Base-by-base conservation (phyloP, 1,140 invertebrate genomes). In the Eciton burchellii region DNA sequence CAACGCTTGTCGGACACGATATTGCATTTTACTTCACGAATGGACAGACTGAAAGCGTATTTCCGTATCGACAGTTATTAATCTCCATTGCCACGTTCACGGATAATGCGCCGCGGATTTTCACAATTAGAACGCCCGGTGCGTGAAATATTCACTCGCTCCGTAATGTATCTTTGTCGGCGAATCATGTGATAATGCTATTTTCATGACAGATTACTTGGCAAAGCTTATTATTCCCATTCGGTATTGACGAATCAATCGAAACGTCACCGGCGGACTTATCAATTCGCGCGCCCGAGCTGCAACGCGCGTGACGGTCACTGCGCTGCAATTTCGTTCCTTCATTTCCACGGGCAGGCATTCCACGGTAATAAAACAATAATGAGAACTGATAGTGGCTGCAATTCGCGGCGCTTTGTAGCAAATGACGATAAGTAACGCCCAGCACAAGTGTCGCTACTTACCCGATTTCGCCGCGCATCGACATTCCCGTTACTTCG, bases 201-300 rank as follows among this genome's bases (percentile, higher is more conserved):
- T 88, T 83, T 83, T 83, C 86, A 79, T 81, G 87, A 77, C 73
- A 87, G 82, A 87, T 88, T 84, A 87, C 86, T 76, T 43, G 52
- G 83, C n/a, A 79, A 79, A 88, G 85, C 77, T 79, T 81, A 77
- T 88, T 88, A 85, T 85, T 88, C 83, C 86, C 54, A 63, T 76
- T 68, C n/a, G 41, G 19, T 45, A 59, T 43, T 81, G 72, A 82
- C 66, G 73, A 74, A 85, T 83, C 73, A 81, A 83, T 77, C 77
- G 70, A 56, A 84, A 72, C 54, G 65, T 72, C 79, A 66, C 8
- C 21, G 24, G 66, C 72, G 47, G 14, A 11, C 60, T 66, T 72
- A 66, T 82, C 71, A 76, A 77, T 77, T 82, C 65, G 45, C 57
- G 14, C 26, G 52, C n/a, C n/a, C n/a, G 21, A 63, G 26, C 47